These are phyloP conservation scores for Gerris lacustris DNA, from an alignment of 2,888 invertebrate genomes.

Conservation along the genomic window DNA sequence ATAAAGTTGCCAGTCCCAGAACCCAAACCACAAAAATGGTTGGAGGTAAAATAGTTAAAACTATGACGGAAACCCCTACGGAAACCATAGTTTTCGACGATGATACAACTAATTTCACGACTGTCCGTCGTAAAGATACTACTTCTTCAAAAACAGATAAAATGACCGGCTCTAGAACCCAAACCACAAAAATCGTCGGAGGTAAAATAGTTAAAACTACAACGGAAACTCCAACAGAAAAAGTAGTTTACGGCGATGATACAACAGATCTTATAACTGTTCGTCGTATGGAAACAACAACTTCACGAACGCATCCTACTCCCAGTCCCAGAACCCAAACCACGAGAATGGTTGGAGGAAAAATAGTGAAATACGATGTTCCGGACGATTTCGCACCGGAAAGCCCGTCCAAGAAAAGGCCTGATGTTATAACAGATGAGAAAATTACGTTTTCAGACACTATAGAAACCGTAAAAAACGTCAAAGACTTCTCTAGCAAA, in stretches of 20 bases:
- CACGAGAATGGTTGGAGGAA: conserved; percentile 16
- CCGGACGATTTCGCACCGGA: too few species aligned
- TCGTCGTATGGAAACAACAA: background rate
- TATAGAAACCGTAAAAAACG: conserved; percentile 10
- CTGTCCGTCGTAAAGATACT: too few species aligned
- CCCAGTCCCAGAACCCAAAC: conserved; percentile 7
- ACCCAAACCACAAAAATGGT: conserved; percentile 19
- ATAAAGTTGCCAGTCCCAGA: too few species aligned
- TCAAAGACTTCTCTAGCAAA: background rate
- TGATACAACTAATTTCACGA: too few species aligned
- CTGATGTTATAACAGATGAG: background rate
- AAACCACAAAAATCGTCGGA: too few species aligned
- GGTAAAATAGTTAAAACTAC: too few species aligned
- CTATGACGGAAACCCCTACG: conserved; percentile 3
- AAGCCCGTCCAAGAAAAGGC: background rate
- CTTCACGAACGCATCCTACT: too few species aligned
- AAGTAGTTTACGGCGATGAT: background rate
- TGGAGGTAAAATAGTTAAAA: conserved; percentile 26
- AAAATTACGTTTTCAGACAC: background rate
- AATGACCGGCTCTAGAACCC: too few species aligned
- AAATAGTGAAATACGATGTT: conserved; percentile 17
- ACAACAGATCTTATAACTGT: background rate
- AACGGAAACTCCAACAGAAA: too few species aligned
- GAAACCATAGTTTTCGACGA: background rate
- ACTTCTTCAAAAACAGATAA: too few species aligned